Percentiles rank a stretch among this genome's conserved stretches.
Evolutionary conservation across 2,113 vertebrate genomes (phyloP).

Genomic region (Gobio gobio): DNA sequence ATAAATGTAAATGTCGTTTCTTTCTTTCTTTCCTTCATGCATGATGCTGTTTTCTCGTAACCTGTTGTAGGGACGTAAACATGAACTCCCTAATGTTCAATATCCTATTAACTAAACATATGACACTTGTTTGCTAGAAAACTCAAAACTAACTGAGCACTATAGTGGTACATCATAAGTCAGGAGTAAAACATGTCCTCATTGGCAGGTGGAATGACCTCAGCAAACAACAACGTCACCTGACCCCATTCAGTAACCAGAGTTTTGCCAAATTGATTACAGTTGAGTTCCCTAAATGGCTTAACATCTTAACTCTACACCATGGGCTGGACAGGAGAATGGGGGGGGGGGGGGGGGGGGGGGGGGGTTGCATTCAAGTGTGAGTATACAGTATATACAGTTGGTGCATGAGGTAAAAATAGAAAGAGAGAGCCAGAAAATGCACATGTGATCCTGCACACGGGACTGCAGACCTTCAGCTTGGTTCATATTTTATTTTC

Average conservation of each 20-base stretch:
- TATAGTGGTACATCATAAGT: background rate
- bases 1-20: no score
- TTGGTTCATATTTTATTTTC: background rate
- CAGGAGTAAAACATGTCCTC: slow-evolving; percentile 10
- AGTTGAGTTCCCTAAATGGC: slow-evolving; percentile 33
- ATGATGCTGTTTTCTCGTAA: background rate
- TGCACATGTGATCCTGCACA: background rate
- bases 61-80: no score
- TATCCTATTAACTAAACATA: background rate
- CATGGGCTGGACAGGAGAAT: background rate
- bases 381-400: background rate
- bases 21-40: background rate
- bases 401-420: background rate
- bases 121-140: background rate
- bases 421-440: slow-evolving; percentile 11
- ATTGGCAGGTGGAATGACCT: slow-evolving; percentile 5
- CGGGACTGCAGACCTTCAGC: background rate
- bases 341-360: no score
- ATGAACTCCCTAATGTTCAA: background rate
- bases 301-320: slow-evolving; percentile 43
- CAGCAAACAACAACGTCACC: slow-evolving; percentile 20
- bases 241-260: slow-evolving; percentile 48
- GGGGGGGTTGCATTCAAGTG: background rate
- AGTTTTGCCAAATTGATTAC: slow-evolving; percentile 35
- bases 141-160: background rate